Evolutionary conservation across 2,113 vertebrate species (phyloP), one percentile per base, ranked within the genome.

Genomic region (Eonycteris spelaea): DNA sequence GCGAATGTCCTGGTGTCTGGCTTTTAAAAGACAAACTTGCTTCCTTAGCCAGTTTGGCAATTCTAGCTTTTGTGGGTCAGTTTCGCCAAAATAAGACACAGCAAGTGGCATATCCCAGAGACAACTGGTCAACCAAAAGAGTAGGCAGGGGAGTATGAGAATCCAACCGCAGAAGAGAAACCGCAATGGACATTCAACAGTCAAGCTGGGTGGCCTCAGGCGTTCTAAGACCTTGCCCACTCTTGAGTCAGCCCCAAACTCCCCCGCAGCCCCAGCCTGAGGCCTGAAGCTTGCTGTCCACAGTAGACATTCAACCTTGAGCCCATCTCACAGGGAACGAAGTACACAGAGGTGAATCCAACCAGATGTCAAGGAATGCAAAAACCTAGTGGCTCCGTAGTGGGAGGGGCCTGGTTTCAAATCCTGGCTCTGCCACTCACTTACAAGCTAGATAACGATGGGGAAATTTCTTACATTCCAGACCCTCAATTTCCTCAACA

Each of bases 1-100:
- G 53, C 92, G 96, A 95, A 77, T 18, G 73, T 94, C 94, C 93
- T 94, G 48, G 86, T 97, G 80, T 96, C 85, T 97, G 97, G 59
- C 96, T 97, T 98, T 96, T 90, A 86, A 94, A 97, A 96, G 78
- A 94, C 22, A 85, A 92, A 65, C 21, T 95, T 75, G 77, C 85
- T 91, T 94, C 7, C 90, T 80, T 61, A 86, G 86, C 61, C 15
- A 74, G 12, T 75, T 55, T 73, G n/a, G 30, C 61, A 82, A 45
- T 38, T 97, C 83, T 79, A 95, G 43, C 55, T 89, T 73, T 86
- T 71, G 16, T 28, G 75, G 78, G 51, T 35, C 51, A 74, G 35
- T 92, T 74, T 38, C 45, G 6, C 1, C 77, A 43, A 33, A 59
- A 11, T 9, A 57, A 74, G 67, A n/a, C 40, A 57, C 7, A 77